Conservation (phyloP, 2,113 vertebrate species). For the Charadrius vociferus region DNA sequence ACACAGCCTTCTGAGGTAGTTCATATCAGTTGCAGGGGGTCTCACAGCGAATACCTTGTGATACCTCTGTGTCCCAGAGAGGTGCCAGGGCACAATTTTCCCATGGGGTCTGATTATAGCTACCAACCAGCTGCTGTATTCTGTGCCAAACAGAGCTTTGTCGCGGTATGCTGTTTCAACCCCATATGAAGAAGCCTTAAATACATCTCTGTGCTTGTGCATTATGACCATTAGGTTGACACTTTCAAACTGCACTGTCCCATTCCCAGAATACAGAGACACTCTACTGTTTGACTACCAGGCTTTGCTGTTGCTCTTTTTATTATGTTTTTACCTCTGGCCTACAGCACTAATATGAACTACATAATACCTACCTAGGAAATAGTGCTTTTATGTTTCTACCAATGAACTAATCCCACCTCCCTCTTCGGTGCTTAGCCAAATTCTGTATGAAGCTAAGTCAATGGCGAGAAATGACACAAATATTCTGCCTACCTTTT, state of each 20-base stretch:
- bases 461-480: not conserved
- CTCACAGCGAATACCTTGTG: not conserved
- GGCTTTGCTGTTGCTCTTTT: not conserved
- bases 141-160: not conserved
- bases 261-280: not conserved
- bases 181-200: not conserved
- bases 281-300: not conserved
- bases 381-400: not conserved
- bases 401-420: not conserved
- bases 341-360: not conserved
- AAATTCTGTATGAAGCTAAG: not conserved
- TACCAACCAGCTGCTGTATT: not conserved
- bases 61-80: not conserved
- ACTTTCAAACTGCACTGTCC: not conserved
- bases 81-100: not conserved
- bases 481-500: not conserved
- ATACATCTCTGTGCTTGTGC: not conserved
- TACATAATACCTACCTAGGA: not conserved
- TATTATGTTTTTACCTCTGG: not conserved
- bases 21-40: not conserved
- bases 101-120: not conserved
- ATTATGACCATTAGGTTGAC: not conserved
- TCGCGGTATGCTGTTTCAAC: not conserved
- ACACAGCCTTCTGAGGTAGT: not conserved
- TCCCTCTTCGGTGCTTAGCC: not conserved